phyloP scores from a whole-genome alignment of 2,888 invertebrate genomes.

The Coecobrya sp. region DNA sequence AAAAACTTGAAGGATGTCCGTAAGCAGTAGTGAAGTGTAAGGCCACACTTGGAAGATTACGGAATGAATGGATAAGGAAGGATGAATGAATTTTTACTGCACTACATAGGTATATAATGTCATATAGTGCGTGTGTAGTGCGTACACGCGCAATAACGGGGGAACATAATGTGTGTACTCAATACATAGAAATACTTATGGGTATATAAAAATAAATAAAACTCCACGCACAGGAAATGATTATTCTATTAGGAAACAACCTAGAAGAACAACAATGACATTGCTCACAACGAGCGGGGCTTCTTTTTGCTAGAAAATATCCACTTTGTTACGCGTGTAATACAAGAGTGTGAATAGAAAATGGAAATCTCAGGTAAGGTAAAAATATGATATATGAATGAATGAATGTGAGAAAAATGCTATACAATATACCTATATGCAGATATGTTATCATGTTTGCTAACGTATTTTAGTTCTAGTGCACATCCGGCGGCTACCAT shows the following conservation, averaged over 20 bases:
- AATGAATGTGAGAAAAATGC: conserved; percentile 61
- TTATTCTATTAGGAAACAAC: conserved; percentile 76
- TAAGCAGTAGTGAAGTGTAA: conserved; percentile 60
- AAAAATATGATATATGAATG: background rate
- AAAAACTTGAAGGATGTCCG: conserved; percentile 62
- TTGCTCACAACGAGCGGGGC: conserved; percentile 21
- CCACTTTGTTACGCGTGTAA: background rate
- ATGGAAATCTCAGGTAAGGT: conserved; percentile 3
- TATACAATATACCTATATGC: conserved; percentile 19
- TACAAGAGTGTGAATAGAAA: conserved; percentile 40
- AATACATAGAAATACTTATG: background rate
- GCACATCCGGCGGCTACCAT: conserved; percentile 41
- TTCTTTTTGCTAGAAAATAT: conserved; percentile 25
- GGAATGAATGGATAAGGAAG: conserved; percentile 51
- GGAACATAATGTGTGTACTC: background rate
- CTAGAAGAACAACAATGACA: conserved; percentile 82
- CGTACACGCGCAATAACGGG: conserved; percentile 63
- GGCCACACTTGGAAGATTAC: conserved; percentile 49
- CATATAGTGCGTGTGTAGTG: background rate
- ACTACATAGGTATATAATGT: background rate
- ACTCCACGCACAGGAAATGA: conserved; percentile 68
- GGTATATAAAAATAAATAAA: background rate
- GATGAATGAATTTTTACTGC: conserved; percentile 48
- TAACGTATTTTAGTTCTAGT: background rate
- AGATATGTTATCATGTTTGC: background rate